Evolutionary conservation across 2,113 vertebrate genomes (phyloP).

Genomic region (Lutjanus erythropterus): DNA sequence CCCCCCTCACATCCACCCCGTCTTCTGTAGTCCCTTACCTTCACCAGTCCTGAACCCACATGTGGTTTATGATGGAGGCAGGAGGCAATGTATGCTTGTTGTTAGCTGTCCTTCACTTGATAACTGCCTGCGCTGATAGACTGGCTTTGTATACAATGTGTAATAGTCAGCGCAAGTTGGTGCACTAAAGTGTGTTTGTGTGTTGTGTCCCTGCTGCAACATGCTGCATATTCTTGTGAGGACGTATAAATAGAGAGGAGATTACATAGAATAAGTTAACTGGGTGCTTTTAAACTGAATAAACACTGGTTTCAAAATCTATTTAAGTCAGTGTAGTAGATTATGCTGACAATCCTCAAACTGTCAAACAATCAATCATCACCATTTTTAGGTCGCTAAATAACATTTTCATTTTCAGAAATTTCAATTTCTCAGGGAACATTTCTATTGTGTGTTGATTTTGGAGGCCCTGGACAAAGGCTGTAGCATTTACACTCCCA

Average conservation of each 20-base stretch:
- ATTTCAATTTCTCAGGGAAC: too few species aligned
- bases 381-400: background rate
- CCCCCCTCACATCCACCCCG: background rate
- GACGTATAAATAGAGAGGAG: slow-evolving; percentile 1
- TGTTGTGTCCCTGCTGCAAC: slow-evolving; percentile 38
- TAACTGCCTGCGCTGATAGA: slow-evolving; percentile 50
- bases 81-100: slow-evolving; percentile 62
- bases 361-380: background rate
- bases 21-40: slow-evolving; percentile 62
- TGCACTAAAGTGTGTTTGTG: slow-evolving; percentile 23
- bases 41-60: slow-evolving; percentile 66
- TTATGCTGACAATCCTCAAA: background rate
- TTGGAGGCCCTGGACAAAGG: too few species aligned
- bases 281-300: slow-evolving; percentile 23
- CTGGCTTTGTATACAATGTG: slow-evolving; percentile 44
- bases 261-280: slow-evolving; percentile 22
- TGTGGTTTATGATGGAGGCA: slow-evolving; percentile 71
- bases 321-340: background rate
- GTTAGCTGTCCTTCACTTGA: slow-evolving; percentile 70
- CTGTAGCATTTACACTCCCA: too few species aligned
- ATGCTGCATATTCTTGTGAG: slow-evolving; percentile 9
- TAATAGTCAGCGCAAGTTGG: background rate
- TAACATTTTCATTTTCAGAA: too few species aligned
- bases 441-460: too few species aligned
- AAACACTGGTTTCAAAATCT: slow-evolving; percentile 31